Base-by-base conservation (phyloP, 2,113 vertebrate species). In the Ancistrus triradiatus region DNA sequence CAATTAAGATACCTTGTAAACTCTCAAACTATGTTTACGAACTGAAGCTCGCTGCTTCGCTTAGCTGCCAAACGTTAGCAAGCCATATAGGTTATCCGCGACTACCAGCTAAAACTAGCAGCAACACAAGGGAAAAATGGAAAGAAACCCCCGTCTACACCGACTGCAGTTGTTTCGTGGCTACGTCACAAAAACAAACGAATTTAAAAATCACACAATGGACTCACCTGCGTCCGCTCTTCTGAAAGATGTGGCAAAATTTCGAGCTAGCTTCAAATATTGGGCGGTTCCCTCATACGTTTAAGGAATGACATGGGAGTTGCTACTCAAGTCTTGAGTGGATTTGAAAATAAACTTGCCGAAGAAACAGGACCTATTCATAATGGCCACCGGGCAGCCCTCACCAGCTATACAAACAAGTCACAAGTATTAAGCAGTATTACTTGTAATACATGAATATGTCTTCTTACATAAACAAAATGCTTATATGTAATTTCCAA, bases 201-300 rank as follows among this genome's bases (percentile, higher is more conserved):
- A 4, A 21, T 14, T 40, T 3, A 2, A 17, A 13, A 4, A 2
- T n/a, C n/a, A 18, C 1, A 37, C 6, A 7, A 3, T 19, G 2
- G 9, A 33, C 58, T 65, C 43, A 57, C 63, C 52, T 57, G 31
- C 28, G 14, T n/a, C 10, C 19, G 18, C 27, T 28, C 13, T 37
- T 24, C 18, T 24, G 17, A 4, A 3, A 14, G 42, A 7, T 15
- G 19, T 22, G 50, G n/a, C 40, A 47, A 56, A 37, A 27, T 65
- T 37, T 17, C 28, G 9, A 56, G 43, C 51, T n/a, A 9, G 40
- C 50, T 2, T 33, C 47, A 6, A 55, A 13, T 3, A 40, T 31
- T 66, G 62, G 69, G 69, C 56, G 47, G 63, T 18, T 46, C 46
- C 50, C 24, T 66, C 42, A 2, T 3, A 10, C 62, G 40, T 10